Percentiles rank a stretch among this genome's conserved stretches.
Conservation (phyloP, 2,888 invertebrate species). For the Tenthredo livida region DNA sequence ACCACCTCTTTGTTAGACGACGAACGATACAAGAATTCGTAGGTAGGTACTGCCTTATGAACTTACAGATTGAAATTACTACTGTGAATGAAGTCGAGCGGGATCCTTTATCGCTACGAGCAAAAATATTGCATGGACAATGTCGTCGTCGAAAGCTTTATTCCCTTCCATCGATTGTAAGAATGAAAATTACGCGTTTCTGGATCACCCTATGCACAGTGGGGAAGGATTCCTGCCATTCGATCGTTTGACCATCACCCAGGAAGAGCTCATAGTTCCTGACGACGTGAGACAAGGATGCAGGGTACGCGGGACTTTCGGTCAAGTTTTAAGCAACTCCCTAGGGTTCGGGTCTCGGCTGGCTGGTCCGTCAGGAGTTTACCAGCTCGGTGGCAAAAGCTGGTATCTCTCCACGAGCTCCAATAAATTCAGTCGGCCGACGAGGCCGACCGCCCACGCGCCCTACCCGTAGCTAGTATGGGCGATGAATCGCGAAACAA, state of each 20-base stretch:
- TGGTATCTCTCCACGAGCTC: conserved; percentile 33
- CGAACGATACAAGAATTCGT: background rate
- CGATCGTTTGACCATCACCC: conserved; percentile 10
- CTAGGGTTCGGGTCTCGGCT: background rate
- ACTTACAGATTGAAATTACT: conserved; percentile 16
- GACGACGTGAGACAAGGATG: conserved; percentile 16
- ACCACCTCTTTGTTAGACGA: background rate
- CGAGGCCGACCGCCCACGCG: background rate
- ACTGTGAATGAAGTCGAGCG: background rate
- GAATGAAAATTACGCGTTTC: background rate
- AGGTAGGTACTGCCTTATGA: background rate
- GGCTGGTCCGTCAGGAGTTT: conserved; percentile 38
- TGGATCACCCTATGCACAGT: background rate
- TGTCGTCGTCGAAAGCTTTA: background rate
- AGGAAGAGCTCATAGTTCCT: background rate
- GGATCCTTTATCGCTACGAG: background rate
- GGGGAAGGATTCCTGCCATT: background rate
- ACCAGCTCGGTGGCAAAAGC: conserved; percentile 33
- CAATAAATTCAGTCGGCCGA: conserved; percentile 40
- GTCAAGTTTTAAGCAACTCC: conserved; percentile 35
- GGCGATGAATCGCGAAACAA: conserved; percentile 54
- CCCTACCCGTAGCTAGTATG: background rate
- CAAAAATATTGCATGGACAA: background rate
- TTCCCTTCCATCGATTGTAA: background rate
- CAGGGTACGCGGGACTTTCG: background rate